A percentile compares a stretch with the other conserved stretches of the same genome.
Conservation (phyloP, 2,888 invertebrate genomes). For the Drosophila helvetica region DNA sequence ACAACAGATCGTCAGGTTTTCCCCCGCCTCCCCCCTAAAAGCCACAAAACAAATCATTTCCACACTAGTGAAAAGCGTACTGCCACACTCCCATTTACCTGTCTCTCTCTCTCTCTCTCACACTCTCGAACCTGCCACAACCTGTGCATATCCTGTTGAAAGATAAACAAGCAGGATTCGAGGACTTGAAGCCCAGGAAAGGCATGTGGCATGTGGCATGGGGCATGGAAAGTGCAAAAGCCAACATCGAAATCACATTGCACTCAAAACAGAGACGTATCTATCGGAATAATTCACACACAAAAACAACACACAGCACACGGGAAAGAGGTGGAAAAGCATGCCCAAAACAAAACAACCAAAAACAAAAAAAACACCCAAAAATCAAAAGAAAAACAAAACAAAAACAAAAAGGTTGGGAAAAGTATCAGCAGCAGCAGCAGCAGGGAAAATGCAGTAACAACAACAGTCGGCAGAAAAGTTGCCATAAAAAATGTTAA, state of each 20-base stretch:
- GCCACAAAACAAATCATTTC: background rate
- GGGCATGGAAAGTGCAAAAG: constrained; percentile 47
- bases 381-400: constrained; percentile 24
- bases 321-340: constrained; percentile 9
- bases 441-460: constrained; percentile 48
- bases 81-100: background rate
- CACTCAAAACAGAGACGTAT: constrained; percentile 60
- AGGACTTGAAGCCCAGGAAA: constrained; percentile 17
- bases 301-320: constrained; percentile 18
- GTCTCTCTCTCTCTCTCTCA: background rate
- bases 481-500: constrained; percentile 49
- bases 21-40: background rate
- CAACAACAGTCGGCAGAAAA: constrained; percentile 47
- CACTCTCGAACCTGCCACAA: background rate
- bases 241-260: constrained; percentile 65
- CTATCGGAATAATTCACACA: constrained; percentile 54
- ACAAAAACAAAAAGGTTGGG: constrained; percentile 7
- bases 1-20: background rate
- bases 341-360: constrained; percentile 32
- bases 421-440: constrained; percentile 33
- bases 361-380: constrained; percentile 34
- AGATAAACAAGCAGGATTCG: constrained; percentile 28
- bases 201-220: too few relatives aligned
- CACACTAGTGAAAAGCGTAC: background rate
- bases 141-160: constrained; percentile 2